Conservation (phyloP, 2,797 vertebrate species). For the Onychomys arenicola region DNA sequence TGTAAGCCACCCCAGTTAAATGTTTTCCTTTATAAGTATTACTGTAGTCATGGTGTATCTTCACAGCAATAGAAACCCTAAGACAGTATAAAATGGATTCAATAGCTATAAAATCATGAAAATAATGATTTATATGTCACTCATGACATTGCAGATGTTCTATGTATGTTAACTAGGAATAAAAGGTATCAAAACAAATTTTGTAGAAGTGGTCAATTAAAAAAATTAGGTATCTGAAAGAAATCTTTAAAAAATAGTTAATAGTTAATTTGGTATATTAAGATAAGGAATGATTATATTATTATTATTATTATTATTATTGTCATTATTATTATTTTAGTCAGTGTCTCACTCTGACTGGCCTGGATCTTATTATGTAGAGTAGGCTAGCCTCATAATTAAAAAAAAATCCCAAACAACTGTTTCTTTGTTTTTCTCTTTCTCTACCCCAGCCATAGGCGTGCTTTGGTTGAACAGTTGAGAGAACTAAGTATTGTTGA, state of each 20-base stretch:
- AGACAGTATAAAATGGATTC: neutral
- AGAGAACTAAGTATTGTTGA: neutral
- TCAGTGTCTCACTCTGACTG: neutral
- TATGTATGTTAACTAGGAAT: slow-evolving; percentile 18
- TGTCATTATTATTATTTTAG: neutral
- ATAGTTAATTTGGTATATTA: neutral
- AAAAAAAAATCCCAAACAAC: neutral
- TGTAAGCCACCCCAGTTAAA: neutral
- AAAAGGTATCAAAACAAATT: slow-evolving; percentile 25
- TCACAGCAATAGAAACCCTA: neutral
- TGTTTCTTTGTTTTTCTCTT: neutral
- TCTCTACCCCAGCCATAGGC: neutral
- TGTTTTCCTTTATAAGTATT: neutral
- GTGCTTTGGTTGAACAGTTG: neutral
- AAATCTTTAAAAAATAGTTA: neutral
- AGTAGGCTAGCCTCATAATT: neutral
- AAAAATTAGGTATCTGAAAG: neutral
- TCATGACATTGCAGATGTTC: neutral
- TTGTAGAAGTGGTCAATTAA: slow-evolving; percentile 25
- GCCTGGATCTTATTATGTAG: neutral
- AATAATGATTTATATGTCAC: neutral
- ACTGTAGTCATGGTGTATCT: neutral
- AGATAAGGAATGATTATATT: neutral
- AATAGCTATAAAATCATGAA: neutral
- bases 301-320: too few species aligned